These are phyloP conservation scores for Microtus ochrogaster DNA, from an alignment of 2,113 vertebrate genomes.

Conservation along the genomic window DNA sequence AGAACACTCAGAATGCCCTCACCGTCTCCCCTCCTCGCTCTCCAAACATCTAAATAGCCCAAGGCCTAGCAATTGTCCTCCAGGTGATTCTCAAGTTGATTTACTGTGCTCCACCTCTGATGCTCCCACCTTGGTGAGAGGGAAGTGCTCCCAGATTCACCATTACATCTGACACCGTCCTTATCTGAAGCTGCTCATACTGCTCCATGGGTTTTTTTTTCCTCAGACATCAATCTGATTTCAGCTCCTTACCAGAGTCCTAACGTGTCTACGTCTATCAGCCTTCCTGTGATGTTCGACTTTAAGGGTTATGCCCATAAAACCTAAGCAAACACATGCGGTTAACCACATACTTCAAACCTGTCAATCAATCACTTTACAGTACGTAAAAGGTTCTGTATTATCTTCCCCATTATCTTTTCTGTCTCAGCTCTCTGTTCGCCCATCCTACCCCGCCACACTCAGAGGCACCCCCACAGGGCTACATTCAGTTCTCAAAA, in stretches of 20 bases:
- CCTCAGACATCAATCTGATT: neutral
- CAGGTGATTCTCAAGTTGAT: neutral
- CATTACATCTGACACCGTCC: rapidly evolving
- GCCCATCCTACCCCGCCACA: neutral
- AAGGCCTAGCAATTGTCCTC: neutral
- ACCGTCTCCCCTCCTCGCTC: neutral
- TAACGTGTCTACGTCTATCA: neutral
- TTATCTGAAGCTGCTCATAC: neutral
- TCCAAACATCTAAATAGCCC: neutral
- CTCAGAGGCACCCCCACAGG: neutral
- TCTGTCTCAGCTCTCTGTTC: neutral
- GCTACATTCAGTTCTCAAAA: neutral
- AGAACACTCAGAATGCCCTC: constrained; percentile 21
- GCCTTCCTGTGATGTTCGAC: neutral
- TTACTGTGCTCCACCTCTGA: neutral
- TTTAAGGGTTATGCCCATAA: neutral
- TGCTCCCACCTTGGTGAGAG: neutral
- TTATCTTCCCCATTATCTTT: neutral
- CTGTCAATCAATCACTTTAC: neutral
- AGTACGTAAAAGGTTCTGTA: neutral
- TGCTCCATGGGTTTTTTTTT: neutral
- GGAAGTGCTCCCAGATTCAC: neutral
- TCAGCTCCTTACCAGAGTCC: neutral
- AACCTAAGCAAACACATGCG: neutral
- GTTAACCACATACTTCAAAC: neutral